A percentile compares a stretch with the other conserved stretches of the same genome.
These are phyloP conservation scores for Tauraco erythrolophus DNA, from an alignment of 2,113 vertebrate species.

Conservation along the genomic window DNA sequence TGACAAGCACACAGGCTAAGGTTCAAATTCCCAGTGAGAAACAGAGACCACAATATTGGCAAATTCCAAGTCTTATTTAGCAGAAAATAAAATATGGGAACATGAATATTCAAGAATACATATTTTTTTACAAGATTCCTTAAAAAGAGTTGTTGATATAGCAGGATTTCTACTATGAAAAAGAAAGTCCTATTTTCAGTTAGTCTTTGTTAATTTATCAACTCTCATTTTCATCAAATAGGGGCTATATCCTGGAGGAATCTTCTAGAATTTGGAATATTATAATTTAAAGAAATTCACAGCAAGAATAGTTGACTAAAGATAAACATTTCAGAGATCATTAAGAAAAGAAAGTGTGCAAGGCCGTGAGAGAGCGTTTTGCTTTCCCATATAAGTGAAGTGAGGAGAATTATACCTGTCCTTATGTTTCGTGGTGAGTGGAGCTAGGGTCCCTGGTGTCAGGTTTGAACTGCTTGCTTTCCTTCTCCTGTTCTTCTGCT, in stretches of 20 bases:
- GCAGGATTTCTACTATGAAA: neutral
- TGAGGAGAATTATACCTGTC: neutral
- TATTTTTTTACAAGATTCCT: neutral
- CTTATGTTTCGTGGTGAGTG: neutral
- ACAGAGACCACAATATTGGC: neutral
- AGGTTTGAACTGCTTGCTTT: neutral
- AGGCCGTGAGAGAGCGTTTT: neutral
- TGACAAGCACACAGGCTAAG: neutral
- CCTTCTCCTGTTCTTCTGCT: neutral
- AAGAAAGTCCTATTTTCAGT: neutral
- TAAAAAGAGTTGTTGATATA: neutral
- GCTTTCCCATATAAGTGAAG: neutral
- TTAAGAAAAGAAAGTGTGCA: neutral
- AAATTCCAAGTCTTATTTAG: neutral
- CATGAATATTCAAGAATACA: neutral
- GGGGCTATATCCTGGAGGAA: too few species aligned
- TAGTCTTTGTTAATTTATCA: neutral
- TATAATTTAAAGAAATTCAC: neutral
- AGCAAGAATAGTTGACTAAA: neutral
- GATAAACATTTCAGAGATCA: neutral
- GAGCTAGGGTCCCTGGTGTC: accelerated
- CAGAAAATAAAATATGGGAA: neutral
- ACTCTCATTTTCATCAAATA: neutral
- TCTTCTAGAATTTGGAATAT: neutral
- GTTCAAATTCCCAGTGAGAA: neutral